Percentiles rank a stretch among this genome's conserved stretches.
phyloP scores from a whole-genome alignment of 2,888 invertebrate species.

The Xestia sexstrigata region DNA sequence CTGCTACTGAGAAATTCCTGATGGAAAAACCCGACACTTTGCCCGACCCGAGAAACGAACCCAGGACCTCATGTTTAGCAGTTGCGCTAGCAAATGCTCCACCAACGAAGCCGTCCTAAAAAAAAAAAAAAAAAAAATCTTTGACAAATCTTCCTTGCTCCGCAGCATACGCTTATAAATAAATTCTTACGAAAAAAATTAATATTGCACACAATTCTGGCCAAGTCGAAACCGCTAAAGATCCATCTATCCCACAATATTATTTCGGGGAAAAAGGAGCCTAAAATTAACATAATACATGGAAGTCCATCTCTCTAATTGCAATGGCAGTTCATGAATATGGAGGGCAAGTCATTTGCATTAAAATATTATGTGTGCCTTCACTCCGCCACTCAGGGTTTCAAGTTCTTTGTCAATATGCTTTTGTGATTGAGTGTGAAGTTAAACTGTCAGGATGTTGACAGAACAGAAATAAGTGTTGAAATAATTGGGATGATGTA shows the following conservation, averaged over 20 bases:
- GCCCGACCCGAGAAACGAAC: no score
- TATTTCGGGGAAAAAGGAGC: slow-evolving; percentile 65
- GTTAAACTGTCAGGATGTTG: slow-evolving; percentile 2
- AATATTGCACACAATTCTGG: neutral
- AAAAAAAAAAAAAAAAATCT: neutral
- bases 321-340: slow-evolving; percentile 69
- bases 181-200: slow-evolving; percentile 7
- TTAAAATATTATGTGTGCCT: slow-evolving; percentile 55
- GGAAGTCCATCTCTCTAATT: slow-evolving; percentile 72
- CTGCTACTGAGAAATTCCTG: no score
- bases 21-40: no score
- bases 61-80: no score
- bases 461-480: neutral
- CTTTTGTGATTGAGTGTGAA: slow-evolving; percentile 23
- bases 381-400: slow-evolving; percentile 21
- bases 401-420: slow-evolving; percentile 49
- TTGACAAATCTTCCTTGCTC: no score
- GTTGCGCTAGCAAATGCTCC: no score
- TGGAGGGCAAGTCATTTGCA: slow-evolving; percentile 64
- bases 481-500: no score
- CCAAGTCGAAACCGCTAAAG: slow-evolving; percentile 28
- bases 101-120: no score
- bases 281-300: slow-evolving; percentile 65
- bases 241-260: slow-evolving; percentile 41
- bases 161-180: neutral